phyloP scores from a whole-genome alignment of 2,113 vertebrate genomes.

The Aramus guarauna region DNA sequence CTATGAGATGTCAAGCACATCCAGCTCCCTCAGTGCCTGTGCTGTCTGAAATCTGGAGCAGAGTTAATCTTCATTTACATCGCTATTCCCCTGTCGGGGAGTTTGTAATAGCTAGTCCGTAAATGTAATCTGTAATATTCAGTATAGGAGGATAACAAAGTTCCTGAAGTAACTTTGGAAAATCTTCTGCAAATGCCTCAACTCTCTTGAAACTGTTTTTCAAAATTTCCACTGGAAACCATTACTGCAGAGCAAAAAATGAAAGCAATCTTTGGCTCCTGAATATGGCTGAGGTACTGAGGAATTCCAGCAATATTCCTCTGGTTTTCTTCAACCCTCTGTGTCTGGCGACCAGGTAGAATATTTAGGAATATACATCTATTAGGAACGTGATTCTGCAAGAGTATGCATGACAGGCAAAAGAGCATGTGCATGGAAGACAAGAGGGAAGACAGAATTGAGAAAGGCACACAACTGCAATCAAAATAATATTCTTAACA shows the following conservation, averaged over 20 bases:
- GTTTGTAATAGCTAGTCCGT: not conserved
- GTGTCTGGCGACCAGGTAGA: not conserved
- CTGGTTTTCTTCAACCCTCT: not conserved
- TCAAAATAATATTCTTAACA: not conserved
- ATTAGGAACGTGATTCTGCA: not conserved
- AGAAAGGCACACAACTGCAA: not conserved
- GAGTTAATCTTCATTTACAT: not conserved
- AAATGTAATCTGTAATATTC: not conserved
- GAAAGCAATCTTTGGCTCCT: not conserved
- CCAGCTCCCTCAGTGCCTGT: not conserved
- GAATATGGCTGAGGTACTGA: not conserved
- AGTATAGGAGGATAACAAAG: not conserved
- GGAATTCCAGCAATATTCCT: not conserved
- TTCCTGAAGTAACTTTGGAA: not conserved
- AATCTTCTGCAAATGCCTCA: not conserved
- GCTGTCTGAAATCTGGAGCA: not conserved
- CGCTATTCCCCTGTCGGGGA: fast-evolving
- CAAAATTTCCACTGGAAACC: not conserved
- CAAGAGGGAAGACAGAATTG: not conserved
- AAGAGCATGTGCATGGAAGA: not conserved
- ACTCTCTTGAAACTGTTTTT: not conserved
- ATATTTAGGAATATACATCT: not conserved
- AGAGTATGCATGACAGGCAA: not conserved
- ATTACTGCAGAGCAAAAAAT: not conserved
- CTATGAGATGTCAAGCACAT: not conserved